A percentile compares a stretch with the other conserved stretches of the same genome.
phyloP scores from a whole-genome alignment of 2,797 vertebrate genomes.

The Streptopelia turtur region DNA sequence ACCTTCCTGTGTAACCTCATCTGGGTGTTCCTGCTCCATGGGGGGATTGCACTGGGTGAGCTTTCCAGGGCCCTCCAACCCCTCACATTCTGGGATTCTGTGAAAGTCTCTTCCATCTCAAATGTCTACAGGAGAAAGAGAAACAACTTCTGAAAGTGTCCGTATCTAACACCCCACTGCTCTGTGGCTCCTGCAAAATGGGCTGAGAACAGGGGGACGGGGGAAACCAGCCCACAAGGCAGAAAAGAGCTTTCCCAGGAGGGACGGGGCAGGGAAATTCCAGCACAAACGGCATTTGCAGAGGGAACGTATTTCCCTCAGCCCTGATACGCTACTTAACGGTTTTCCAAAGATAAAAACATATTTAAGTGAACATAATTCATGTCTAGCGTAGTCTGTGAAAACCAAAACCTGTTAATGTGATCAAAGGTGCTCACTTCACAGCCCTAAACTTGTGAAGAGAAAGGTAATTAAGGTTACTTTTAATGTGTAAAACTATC shows the following conservation, averaged over 20 bases:
- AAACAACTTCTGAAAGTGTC: neutral
- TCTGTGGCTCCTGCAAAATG: neutral
- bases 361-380: neutral
- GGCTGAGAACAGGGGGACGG: rapidly evolving
- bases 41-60: too few species aligned
- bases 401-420: neutral
- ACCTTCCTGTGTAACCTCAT: too few species aligned
- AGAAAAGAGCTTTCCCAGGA: neutral
- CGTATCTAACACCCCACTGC: neutral
- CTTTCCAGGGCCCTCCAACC: too few species aligned
- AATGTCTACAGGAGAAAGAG: neutral
- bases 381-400: neutral
- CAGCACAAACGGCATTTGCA: rapidly evolving
- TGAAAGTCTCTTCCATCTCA: neutral
- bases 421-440: neutral
- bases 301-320: neutral
- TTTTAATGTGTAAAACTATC: neutral
- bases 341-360: neutral
- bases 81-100: too few species aligned
- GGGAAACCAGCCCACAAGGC: neutral
- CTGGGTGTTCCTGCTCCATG: too few species aligned
- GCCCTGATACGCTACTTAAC: neutral
- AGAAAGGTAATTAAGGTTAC: neutral
- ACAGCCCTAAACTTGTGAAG: neutral
- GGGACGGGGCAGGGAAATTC: neutral